Conservation (phyloP, 1,140 invertebrate genomes). For the Pseudomyrmex cubaensis region DNA sequence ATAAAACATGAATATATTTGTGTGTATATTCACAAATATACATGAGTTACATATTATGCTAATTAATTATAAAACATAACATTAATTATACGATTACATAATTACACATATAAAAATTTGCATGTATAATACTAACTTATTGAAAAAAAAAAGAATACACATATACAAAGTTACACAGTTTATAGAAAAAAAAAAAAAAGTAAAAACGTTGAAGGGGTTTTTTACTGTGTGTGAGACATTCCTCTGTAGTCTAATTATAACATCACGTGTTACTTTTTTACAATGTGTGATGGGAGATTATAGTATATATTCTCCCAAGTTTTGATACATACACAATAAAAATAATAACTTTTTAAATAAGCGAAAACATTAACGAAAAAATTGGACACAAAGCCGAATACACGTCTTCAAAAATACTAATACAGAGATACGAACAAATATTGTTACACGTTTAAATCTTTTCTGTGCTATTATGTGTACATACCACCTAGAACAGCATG, state of each 20-base stretch:
- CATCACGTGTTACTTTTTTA: too few relatives aligned
- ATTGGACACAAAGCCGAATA: slow-evolving; percentile 9
- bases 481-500: slow-evolving; percentile 81
- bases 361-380: not conserved
- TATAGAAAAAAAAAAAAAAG: too few relatives aligned
- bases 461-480: slow-evolving; percentile 77
- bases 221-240: too few relatives aligned
- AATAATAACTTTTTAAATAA: slow-evolving; percentile 22
- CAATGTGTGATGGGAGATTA: too few relatives aligned
- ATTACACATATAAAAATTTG: too few relatives aligned
- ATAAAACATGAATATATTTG: not conserved
- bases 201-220: too few relatives aligned
- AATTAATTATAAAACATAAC: not conserved
- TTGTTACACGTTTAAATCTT: slow-evolving; percentile 61
- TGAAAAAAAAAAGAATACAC: too few relatives aligned
- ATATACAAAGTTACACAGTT: too few relatives aligned
- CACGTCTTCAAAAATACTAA: slow-evolving; percentile 17
- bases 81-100: not conserved
- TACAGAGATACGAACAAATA: slow-evolving; percentile 19
- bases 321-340: not conserved
- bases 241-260: too few relatives aligned
- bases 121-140: too few relatives aligned
- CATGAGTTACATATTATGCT: not conserved
- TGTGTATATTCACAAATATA: not conserved
- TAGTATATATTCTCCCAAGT: too few relatives aligned